Conservation (phyloP, 2,797 vertebrate genomes). For the Oryzias dopingdopingensis region DNA sequence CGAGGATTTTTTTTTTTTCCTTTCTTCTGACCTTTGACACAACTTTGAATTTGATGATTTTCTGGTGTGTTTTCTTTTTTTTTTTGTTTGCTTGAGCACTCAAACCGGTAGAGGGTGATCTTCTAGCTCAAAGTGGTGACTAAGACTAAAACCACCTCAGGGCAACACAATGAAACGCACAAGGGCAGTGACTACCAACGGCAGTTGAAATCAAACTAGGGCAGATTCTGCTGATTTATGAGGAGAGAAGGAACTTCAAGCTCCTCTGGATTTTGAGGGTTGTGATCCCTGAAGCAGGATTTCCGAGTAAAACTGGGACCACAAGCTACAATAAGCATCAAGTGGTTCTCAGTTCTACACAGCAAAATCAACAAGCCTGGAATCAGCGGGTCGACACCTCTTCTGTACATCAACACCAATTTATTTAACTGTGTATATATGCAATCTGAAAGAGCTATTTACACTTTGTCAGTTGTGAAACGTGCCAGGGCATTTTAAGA, state of each 20-base stretch:
- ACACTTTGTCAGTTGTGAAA: constrained; percentile 63
- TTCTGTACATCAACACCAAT: constrained; percentile 55
- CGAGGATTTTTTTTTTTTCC: constrained; percentile 43
- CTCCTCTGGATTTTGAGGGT: constrained; percentile 5
- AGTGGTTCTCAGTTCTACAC: constrained; percentile 11
- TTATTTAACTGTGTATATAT: constrained; percentile 45
- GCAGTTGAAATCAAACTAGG: constrained; percentile 44
- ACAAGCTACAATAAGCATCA: constrained; percentile 6
- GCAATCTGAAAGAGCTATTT: constrained; percentile 53
- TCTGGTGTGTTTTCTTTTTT: constrained; percentile 30
- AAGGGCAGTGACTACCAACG: constrained; percentile 46
- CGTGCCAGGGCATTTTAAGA: constrained; percentile 57
- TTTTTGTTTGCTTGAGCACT: constrained; percentile 22
- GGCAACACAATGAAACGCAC: constrained; percentile 12
- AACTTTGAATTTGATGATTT: constrained; percentile 9
- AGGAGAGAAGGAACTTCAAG: constrained; percentile 29
- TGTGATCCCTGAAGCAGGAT: constrained; percentile 21
- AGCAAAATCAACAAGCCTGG: constrained; percentile 12
- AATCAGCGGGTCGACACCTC: constrained; percentile 26
- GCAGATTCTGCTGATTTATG: constrained; percentile 27
- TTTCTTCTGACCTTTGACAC: constrained; percentile 37
- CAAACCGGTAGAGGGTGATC: constrained; percentile 33
- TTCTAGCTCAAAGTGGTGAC: constrained; percentile 34
- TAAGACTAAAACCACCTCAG: constrained; percentile 39
- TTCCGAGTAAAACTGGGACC: constrained; percentile 16